Evolutionary conservation across 1,140 invertebrate genomes (phyloP).

Genomic region (Drusus annulatus): DNA sequence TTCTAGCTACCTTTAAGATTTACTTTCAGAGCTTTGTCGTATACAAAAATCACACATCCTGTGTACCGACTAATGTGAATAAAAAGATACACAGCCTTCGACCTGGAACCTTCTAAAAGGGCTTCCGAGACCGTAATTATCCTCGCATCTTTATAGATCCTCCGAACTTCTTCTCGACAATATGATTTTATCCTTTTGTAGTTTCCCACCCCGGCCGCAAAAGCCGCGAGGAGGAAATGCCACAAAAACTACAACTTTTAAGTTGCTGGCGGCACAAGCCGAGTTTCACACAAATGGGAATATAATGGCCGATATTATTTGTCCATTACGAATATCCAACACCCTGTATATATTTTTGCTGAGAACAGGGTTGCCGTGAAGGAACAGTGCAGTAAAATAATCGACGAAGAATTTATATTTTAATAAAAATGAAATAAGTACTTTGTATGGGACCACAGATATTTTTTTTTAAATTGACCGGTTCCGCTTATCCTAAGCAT

Average conservation of each 20-base stretch:
- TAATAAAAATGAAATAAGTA: no score
- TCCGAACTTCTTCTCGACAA: background rate
- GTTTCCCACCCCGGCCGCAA: background rate
- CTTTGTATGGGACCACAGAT: no score
- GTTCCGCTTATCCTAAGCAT: no score
- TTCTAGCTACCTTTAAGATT: no score
- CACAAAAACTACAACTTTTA: conserved; percentile 49
- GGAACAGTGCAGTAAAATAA: background rate
- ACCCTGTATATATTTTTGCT: conserved; percentile 21
- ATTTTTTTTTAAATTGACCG: no score
- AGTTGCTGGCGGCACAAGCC: conserved; percentile 43
- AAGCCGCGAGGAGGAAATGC: conserved; percentile 10
- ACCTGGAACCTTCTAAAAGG: background rate
- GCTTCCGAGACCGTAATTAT: conserved; percentile 1
- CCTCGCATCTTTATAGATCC: no score
- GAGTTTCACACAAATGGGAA: conserved; percentile 54
- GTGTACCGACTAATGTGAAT: no score
- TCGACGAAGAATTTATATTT: no score
- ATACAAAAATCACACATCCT: no score
- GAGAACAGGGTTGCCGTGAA: background rate
- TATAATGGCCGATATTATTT: conserved; percentile 59
- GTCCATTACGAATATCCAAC: conserved; percentile 54
- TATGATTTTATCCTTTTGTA: background rate
- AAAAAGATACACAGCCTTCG: no score
- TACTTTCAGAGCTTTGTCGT: no score